A percentile compares a stretch with the other conserved stretches of the same genome.
These are phyloP conservation scores for Lumbricus terrestris DNA, from an alignment of 2,888 invertebrate genomes.

Conservation along the genomic window DNA sequence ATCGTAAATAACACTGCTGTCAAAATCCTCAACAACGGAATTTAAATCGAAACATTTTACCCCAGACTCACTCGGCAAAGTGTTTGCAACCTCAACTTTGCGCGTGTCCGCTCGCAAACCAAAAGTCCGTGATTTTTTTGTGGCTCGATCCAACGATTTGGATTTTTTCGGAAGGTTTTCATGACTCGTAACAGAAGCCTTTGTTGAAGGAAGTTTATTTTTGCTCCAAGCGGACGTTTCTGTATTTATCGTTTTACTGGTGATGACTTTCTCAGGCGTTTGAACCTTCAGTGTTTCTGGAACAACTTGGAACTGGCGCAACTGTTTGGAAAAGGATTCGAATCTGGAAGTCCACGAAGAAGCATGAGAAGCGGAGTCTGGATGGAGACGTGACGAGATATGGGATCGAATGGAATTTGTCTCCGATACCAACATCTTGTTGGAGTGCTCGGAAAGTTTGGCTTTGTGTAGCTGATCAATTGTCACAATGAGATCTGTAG, in stretches of 20 bases:
- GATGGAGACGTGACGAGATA: neutral
- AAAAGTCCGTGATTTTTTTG: neutral
- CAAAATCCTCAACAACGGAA: neutral
- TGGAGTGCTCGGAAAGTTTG: neutral
- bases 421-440: neutral
- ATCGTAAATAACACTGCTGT: neutral
- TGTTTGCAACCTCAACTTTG: neutral
- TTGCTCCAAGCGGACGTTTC: neutral
- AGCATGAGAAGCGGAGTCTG: neutral
- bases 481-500: constrained; percentile 19
- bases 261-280: neutral
- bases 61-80: neutral
- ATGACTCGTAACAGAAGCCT: neutral
- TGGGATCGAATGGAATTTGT: neutral
- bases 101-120: neutral
- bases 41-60: neutral
- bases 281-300: neutral
- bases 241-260: neutral
- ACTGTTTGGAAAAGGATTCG: constrained; percentile 16
- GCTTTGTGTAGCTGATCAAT: constrained; percentile 11
- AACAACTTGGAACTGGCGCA: neutral
- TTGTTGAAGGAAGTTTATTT: neutral
- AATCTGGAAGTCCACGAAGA: neutral
- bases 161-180: neutral
- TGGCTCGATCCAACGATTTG: neutral